Percentiles rank a stretch among this genome's conserved stretches.
Evolutionary conservation across 2,797 vertebrate species (phyloP).

Genomic region (Propithecus deckenii): DNA sequence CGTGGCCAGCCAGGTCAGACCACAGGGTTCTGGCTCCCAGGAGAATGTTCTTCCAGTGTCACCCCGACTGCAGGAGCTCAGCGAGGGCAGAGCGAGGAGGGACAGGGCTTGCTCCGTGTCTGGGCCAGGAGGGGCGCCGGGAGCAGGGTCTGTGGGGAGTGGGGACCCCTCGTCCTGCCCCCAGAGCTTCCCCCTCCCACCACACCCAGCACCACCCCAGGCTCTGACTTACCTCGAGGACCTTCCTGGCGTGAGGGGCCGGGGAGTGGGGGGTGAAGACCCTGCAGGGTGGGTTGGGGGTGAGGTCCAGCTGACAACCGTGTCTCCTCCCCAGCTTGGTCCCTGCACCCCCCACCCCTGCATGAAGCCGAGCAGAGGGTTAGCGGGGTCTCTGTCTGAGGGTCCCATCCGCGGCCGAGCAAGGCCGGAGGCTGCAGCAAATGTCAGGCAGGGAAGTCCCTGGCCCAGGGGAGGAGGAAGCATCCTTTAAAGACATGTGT

Average conservation of each 20-base stretch:
- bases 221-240: neutral
- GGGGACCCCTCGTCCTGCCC: neutral
- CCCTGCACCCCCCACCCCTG: accelerated
- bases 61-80: neutral
- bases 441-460: neutral
- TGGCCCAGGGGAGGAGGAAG: neutral
- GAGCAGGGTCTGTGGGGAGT: too few relatives aligned
- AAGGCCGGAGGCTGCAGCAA: neutral
- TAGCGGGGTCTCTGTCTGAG: neutral
- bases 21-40: neutral
- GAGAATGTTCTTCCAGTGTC: neutral
- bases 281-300: neutral
- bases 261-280: neutral
- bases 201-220: too few relatives aligned
- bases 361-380: neutral
- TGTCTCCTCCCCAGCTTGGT: neutral
- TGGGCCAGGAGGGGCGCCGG: neutral
- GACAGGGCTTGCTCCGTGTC: neutral
- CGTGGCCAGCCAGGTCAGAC: neutral
- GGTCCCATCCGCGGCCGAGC: neutral
- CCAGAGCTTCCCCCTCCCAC: neutral
- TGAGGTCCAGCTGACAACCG: neutral
- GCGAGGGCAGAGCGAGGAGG: neutral
- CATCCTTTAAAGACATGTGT: neutral
- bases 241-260: neutral